Evolutionary conservation across 1,140 invertebrate species (phyloP).

Genomic region (Matsumurasca onukii): DNA sequence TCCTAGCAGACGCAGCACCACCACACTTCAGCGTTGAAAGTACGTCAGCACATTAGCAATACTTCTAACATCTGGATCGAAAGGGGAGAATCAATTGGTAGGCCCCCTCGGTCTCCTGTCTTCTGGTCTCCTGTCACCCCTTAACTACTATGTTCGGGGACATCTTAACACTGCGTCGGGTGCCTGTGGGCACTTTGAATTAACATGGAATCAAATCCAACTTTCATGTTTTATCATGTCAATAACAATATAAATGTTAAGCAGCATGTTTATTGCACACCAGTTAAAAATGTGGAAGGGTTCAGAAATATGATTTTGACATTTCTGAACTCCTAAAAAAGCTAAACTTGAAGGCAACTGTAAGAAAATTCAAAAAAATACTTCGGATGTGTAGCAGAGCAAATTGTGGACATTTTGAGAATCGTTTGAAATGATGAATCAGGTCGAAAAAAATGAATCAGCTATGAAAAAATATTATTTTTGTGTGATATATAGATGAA

Average conservation of each 20-base stretch:
- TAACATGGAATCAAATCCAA: no score
- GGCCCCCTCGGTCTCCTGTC: slow-evolving; percentile 2
- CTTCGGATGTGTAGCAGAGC: background rate
- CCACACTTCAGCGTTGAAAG: no score
- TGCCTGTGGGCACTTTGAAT: no score
- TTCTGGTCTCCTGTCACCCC: slow-evolving; percentile 8
- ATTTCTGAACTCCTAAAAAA: background rate
- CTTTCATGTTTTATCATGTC: no score
- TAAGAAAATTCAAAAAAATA: slow-evolving; percentile 8
- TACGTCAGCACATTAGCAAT: no score
- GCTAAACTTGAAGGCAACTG: slow-evolving; percentile 14
- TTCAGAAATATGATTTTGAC: background rate
- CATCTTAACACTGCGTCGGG: no score
- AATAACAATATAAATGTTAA: no score
- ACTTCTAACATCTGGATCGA: no score
- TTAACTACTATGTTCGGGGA: background rate
- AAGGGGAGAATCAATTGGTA: no score
- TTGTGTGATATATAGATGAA: background rate
- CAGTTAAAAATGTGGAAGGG: slow-evolving; percentile 4
- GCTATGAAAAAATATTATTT: background rate
- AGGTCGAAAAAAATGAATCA: no score
- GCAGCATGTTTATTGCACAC: background rate
- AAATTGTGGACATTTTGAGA: background rate
- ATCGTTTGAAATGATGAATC: background rate
- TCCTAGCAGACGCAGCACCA: no score